A percentile compares a stretch with the other conserved stretches of the same genome.
phyloP scores from a whole-genome alignment of 2,888 invertebrate species.

The Gibbula magus region DNA sequence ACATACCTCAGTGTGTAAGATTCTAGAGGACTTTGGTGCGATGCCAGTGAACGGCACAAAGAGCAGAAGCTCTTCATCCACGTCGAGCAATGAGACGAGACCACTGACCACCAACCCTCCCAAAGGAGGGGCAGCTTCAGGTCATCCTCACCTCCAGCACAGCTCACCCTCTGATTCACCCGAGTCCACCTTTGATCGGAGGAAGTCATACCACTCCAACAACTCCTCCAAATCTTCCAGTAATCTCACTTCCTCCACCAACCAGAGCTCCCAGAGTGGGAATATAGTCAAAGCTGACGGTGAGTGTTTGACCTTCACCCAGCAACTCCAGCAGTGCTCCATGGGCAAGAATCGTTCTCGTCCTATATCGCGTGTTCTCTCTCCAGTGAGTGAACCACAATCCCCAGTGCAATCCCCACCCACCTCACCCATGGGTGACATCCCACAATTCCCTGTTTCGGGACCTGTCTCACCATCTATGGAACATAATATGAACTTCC shows the following conservation, averaged over 20 bases:
- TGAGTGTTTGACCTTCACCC: conserved; percentile 86
- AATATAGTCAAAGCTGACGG: conserved; percentile 43
- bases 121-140: neutral
- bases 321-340: conserved; percentile 91
- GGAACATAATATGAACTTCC: conserved; percentile 52
- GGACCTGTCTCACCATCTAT: conserved; percentile 41
- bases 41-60: conserved; percentile 60
- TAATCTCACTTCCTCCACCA: conserved; percentile 82
- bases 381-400: conserved; percentile 81
- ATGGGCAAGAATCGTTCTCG: conserved; percentile 80
- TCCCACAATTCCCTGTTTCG: neutral
- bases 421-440: conserved; percentile 80
- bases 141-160: conserved; percentile 31
- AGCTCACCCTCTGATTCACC: conserved; percentile 72
- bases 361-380: conserved; percentile 79
- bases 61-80: conserved; percentile 62
- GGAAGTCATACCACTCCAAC: conserved; percentile 74
- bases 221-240: conserved; percentile 83
- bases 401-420: conserved; percentile 89
- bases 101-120: conserved; percentile 33
- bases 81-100: conserved; percentile 63
- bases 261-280: conserved; percentile 64
- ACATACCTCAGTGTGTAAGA: conserved; percentile 84
- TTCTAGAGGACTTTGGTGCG: conserved; percentile 80
- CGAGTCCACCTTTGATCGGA: conserved; percentile 76